phyloP scores from a whole-genome alignment of 2,113 vertebrate species.

The Carassius gibelio region DNA sequence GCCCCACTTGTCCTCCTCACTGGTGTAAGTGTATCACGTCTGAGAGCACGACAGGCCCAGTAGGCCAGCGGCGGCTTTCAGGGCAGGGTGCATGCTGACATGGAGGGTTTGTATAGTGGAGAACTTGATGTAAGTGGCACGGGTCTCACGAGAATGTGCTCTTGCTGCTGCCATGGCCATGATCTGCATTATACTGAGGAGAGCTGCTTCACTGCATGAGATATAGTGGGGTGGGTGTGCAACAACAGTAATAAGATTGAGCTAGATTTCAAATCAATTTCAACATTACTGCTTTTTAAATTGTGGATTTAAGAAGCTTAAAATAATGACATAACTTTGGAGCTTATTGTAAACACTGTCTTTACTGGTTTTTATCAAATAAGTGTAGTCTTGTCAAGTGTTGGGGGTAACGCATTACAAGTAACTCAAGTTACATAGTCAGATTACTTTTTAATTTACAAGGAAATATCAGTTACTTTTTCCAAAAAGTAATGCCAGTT shows the following conservation, averaged over 20 bases:
- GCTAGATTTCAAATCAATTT: not conserved
- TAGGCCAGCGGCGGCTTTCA: conserved; percentile 60
- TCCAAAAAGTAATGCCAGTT: too few relatives aligned
- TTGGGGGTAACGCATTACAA: too few relatives aligned
- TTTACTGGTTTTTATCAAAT: too few relatives aligned
- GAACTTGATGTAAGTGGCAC: conserved; percentile 80
- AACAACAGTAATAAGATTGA: not conserved
- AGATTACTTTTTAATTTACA: too few relatives aligned
- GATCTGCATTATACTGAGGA: conserved; percentile 72
- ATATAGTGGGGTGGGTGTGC: not conserved
- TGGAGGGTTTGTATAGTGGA: conserved; percentile 75
- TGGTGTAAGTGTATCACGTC: conserved; percentile 14
- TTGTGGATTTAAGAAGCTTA: too few relatives aligned
- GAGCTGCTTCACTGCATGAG: conserved; percentile 70
- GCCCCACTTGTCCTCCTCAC: not conserved
- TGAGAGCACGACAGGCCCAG: conserved; percentile 59
- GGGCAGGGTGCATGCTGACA: conserved; percentile 74
- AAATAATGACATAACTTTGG: too few relatives aligned
- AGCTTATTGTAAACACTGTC: too few relatives aligned
- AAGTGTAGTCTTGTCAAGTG: too few relatives aligned
- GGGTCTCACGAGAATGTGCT: conserved; percentile 68
- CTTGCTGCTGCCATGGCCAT: conserved; percentile 73
- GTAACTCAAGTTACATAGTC: too few relatives aligned
- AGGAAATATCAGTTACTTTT: too few relatives aligned
- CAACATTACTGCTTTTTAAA: not conserved